Evolutionary conservation across 92 coral and sea anemone genomes (phyloP), one percentile per base, ranked within the genome.

Genomic region (Zoanthus sansibaricus): DNA sequence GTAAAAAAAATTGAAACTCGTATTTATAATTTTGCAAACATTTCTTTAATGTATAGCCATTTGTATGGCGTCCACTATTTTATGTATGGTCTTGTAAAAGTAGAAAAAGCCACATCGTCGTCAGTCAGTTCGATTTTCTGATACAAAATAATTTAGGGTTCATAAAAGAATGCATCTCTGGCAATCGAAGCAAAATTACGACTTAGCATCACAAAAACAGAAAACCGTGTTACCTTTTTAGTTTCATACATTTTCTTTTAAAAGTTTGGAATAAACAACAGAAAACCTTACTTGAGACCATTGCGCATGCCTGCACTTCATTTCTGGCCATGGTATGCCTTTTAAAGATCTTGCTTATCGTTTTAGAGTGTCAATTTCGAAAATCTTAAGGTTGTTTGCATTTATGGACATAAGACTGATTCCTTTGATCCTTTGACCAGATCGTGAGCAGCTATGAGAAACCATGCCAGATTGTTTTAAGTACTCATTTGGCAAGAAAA

Each of bases 181-280:
- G 0, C 13, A 77, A 77, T 77, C 82, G 69, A 77, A 77, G 82
- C 82, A 77, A 77, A 31, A 31, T n/a, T 30, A 52, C 14, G 3
- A 77, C 33, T 30, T 51, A 17, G 0, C 55, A 77, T 7, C 82
- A 15, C 3, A 55, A 48, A 54, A 3, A 0, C 64, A 73, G 17
- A 1, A 76, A 76, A 30, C 15, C 47, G 55, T 12, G 48, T 7
- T 16, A 16, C 42, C 3, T 42, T 42, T 42, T 73, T 42, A 2
- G 14, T 73, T 73, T 73, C 48, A 73, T 73, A 73, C 21, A 9
- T 42, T 42, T 42, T 73, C 6, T 1, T 73, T 73, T 10, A 73
- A 73, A 73, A 42, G 42, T 72, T 37, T 32, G 37, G 15, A 37
- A 12, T 16, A 1, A 25, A 70, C 44, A 11, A 44, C 75, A 8